Base-by-base conservation (phyloP, 2,797 vertebrate genomes). In the Neosilurus hyrtlii region DNA sequence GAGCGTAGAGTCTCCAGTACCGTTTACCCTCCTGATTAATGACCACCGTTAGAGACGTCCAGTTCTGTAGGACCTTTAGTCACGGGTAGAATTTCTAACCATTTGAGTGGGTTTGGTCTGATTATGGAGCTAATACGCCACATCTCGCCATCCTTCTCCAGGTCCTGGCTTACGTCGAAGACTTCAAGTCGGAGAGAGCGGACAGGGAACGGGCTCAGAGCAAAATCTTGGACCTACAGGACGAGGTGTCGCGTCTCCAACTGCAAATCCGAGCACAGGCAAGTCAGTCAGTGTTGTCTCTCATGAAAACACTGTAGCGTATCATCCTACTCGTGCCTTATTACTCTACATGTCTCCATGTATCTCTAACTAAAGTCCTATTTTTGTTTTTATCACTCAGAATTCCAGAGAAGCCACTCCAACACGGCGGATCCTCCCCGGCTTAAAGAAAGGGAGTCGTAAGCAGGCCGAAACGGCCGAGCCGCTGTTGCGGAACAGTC, bases 181-280 rank as follows among this genome's bases (percentile, higher is more conserved):
- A 99, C 89, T 99, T 99, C 84, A 94, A 93, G 8, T 98, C 96
- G 0, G 97, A 99, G 86, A 93, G 97, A 70, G 93, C 94, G 0
- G 97, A 99, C 89, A 91, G 97, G 71, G 97, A 99, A 90, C 91
- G 96, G 81, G 97, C 97, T 0, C 97, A 99, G 83, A 91, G 94
- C 67, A 92, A 93, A 87, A 95, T 98, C 71, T 93, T 96, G 61
- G 95, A 96, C 79, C 95, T 99, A 61, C 93, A 96, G 86, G 94
- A 95, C 61, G 92, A 96, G 88, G 80, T 98, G 61, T 78, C 86
- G 1, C 88, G 92, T 84, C 88, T 97, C 63, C 95, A 95, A 83
- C 90, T 92, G 67, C 94, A 95, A 90, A 89, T 93, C 52, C 90
- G 92, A 87, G 90, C 90, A 88, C 95, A 96, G 96, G 97, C 97